A percentile compares a stretch with the other conserved stretches of the same genome.
Evolutionary conservation across 2,797 vertebrate species (phyloP).

Genomic region (Cynodonichthys magdalenae): DNA sequence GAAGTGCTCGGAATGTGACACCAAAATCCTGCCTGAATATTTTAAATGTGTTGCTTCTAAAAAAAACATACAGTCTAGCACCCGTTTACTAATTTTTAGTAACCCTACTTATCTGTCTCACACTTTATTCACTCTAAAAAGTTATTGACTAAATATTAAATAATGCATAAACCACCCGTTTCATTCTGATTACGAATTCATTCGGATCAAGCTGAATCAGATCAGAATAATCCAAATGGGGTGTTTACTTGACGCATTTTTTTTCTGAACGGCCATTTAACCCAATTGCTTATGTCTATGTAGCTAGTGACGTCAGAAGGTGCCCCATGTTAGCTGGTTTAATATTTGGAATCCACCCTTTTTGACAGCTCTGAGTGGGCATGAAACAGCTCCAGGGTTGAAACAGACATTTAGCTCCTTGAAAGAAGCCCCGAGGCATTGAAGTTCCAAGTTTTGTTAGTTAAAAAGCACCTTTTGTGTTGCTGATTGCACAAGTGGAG

Average conservation of each 20-base stretch:
- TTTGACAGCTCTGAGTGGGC: not conserved
- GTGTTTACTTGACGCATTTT: no score
- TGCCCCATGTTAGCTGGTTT: not conserved
- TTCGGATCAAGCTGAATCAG: no score
- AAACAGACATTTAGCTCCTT: not conserved
- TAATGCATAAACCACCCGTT: no score
- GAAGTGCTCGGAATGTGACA: not conserved
- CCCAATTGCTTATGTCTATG: no score
- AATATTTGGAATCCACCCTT: not conserved
- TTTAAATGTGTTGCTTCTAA: not conserved
- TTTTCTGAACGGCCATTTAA: no score
- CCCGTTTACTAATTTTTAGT: not conserved
- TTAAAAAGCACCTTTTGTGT: slow-evolving; percentile 2
- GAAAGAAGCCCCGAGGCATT: not conserved
- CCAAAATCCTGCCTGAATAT: not conserved
- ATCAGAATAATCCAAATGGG: no score
- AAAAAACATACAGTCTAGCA: not conserved
- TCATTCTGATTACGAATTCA: no score
- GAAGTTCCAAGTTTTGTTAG: not conserved
- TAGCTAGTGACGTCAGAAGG: not conserved
- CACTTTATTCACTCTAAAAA: not conserved
- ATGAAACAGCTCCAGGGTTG: not conserved
- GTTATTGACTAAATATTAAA: no score
- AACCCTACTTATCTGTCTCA: not conserved
- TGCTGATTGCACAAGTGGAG: slow-evolving; percentile 1